A percentile compares a stretch with the other conserved stretches of the same genome.
phyloP scores from a whole-genome alignment of 2,113 vertebrate species.

The Ornithorhynchus anatinus region DNA sequence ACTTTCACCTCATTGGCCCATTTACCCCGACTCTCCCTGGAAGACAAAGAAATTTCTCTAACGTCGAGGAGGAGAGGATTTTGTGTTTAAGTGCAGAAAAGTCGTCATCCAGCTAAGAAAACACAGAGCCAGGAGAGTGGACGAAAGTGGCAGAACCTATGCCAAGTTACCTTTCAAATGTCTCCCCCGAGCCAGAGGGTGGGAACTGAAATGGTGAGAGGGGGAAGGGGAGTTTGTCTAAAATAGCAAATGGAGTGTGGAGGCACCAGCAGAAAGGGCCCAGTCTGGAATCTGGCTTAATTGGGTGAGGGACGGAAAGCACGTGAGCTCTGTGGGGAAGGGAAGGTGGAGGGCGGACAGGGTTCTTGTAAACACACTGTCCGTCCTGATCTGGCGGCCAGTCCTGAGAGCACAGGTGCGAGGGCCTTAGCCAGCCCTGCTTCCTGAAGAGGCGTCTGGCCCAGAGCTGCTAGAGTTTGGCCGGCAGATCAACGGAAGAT shows the following conservation, averaged over 20 bases:
- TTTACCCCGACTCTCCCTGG: slow-evolving; percentile 69
- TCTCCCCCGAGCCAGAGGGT: slow-evolving; percentile 50
- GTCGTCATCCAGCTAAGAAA: slow-evolving; percentile 67
- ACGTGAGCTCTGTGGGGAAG: neutral
- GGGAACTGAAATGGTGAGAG: neutral
- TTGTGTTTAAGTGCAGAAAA: slow-evolving; percentile 47
- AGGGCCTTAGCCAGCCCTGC: neutral
- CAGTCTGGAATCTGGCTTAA: neutral
- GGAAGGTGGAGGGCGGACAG: neutral
- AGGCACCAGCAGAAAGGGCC: too few relatives aligned
- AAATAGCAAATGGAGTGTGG: neutral
- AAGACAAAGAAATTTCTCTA: slow-evolving; percentile 60
- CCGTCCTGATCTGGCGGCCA: neutral
- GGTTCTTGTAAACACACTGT: neutral
- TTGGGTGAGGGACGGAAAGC: neutral
- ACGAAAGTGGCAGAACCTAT: slow-evolving; percentile 56
- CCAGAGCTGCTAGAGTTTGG: neutral
- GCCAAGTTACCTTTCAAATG: slow-evolving; percentile 55
- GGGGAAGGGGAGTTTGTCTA: neutral
- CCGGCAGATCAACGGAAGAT: neutral
- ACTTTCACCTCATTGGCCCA: slow-evolving; percentile 56
- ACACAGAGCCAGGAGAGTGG: slow-evolving; percentile 51
- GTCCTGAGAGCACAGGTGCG: too few relatives aligned
- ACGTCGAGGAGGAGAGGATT: slow-evolving; percentile 60
- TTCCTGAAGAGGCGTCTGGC: too few relatives aligned